Conservation (phyloP, 92 coral and sea anemone species). For the Siderastrea siderea region DNA sequence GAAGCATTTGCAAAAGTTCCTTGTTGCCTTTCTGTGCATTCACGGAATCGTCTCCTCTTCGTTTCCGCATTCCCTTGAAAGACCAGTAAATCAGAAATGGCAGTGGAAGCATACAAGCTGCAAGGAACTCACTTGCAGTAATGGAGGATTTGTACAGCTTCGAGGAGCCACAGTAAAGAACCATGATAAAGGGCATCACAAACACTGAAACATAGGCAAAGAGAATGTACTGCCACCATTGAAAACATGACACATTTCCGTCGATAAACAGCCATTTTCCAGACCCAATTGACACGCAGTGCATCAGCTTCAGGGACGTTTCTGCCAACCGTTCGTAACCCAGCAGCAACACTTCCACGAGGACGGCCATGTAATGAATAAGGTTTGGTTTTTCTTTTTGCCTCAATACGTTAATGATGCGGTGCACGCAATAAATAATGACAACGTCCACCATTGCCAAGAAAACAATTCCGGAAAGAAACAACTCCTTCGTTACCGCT, state of each 20-base stretch:
- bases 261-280: conserved; percentile 52
- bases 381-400: conserved; percentile 29
- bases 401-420: background rate
- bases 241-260: conserved; percentile 66
- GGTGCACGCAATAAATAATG: conserved; percentile 14
- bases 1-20: conserved; percentile 62
- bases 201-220: conserved; percentile 52
- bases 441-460: conserved; percentile 16
- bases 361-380: conserved; percentile 57
- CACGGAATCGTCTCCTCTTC: background rate
- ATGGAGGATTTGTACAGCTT: conserved; percentile 50
- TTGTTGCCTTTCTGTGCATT: background rate
- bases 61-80: background rate
- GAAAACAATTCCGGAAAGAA: conserved; percentile 65
- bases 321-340: conserved; percentile 73
- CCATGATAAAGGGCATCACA: conserved; percentile 58
- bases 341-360: conserved; percentile 52
- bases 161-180: conserved; percentile 65
- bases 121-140: conserved; percentile 46
- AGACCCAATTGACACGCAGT: conserved; percentile 41
- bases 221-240: conserved; percentile 73
- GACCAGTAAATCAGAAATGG: conserved; percentile 70
- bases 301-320: conserved; percentile 49
- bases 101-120: conserved; percentile 66
- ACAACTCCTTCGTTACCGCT: conserved; percentile 84